phyloP scores from a whole-genome alignment of 2,113 vertebrate genomes.

The Menidia beryllina region DNA sequence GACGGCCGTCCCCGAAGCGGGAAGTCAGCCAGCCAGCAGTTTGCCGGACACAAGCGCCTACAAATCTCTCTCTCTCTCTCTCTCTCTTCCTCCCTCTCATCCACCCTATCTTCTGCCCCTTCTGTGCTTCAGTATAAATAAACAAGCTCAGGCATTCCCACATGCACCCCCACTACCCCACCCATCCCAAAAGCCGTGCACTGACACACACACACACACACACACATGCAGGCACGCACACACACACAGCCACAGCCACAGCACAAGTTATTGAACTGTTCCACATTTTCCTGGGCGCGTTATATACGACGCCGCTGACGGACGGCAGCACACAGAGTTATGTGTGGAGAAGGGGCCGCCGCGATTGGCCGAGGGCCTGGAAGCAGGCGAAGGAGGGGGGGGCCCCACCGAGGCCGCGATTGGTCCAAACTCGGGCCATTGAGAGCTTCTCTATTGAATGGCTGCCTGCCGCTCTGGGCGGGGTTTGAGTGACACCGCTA shows the following conservation, averaged over 20 bases:
- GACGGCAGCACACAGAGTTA: conserved; percentile 90
- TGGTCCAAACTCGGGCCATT: conserved; percentile 85
- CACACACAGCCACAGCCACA: conserved; percentile 69
- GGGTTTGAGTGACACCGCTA: conserved; percentile 79
- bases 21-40: conserved; percentile 74
- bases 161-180: conserved; percentile 21
- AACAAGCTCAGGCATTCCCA: conserved; percentile 63
- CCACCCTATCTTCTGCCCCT: conserved; percentile 31
- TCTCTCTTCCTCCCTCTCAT: conserved; percentile 11
- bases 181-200: conserved; percentile 1
- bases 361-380: conserved; percentile 84
- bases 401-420: conserved; percentile 81
- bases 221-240: conserved; percentile 23
- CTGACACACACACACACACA: conserved; percentile 23
- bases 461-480: conserved; percentile 77
- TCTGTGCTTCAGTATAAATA: conserved; percentile 54
- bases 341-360: conserved; percentile 79
- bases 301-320: conserved; percentile 94
- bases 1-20: conserved; percentile 65
- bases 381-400: conserved; percentile 76
- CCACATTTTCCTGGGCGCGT: conserved; percentile 90
- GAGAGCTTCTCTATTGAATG: conserved; percentile 86
- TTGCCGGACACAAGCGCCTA: conserved; percentile 73
- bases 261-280: conserved; percentile 84
- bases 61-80: conserved; percentile 53